Evolutionary conservation across 2,797 vertebrate genomes (phyloP), one percentile per base, ranked within the genome.

Genomic region (Helarctos malayanus): DNA sequence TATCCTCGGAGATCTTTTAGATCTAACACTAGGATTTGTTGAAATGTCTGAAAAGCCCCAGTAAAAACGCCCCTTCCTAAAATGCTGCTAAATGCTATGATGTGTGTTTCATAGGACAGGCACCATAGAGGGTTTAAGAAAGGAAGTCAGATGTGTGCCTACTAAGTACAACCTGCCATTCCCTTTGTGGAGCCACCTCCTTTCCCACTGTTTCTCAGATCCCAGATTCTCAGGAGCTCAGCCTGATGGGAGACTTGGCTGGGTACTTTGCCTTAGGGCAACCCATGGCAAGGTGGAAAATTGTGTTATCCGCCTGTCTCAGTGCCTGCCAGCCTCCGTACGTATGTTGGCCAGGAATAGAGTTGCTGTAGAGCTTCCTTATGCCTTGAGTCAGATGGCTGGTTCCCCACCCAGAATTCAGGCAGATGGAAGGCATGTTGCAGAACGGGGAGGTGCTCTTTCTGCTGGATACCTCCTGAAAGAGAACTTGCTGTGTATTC

Each of bases 21-120:
- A 83, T 29, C 32, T 29, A 86, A 94, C 38, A 49, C 47, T 93
- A 79, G 49, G 68, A 95, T 85, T 92, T 93, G 12, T 75, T 25
- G 16, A 90, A 81, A 89, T 8, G 13, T 86, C 65, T 89, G 82
- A 80, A 84, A 89, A 85, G 2, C 21, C 25, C 27, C n/a, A 29
- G 52, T 85, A 45, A 52, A 57, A 68, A 84, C 27, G 21, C 29
- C 6, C 59, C 8, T 92, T 79, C n/a, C 88, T 81, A 57, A 88
- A 78, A 35, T 59, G 41, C 81, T 63, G 10, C 81, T 69, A 61
- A 87, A 25, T 45, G 32, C n/a, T 41, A 8, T 3, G 7, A n/a
- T 27, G 15, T 83, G 19, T n/a, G 32, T 92, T 89, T 45, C 38
- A 2, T 19, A 73, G 61, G 47, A 57, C 8, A 61, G 49, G 8